Evolutionary conservation across 2,888 invertebrate species (phyloP), one percentile per base, ranked within the genome.

Genomic region (Oxytorus armatus): DNA sequence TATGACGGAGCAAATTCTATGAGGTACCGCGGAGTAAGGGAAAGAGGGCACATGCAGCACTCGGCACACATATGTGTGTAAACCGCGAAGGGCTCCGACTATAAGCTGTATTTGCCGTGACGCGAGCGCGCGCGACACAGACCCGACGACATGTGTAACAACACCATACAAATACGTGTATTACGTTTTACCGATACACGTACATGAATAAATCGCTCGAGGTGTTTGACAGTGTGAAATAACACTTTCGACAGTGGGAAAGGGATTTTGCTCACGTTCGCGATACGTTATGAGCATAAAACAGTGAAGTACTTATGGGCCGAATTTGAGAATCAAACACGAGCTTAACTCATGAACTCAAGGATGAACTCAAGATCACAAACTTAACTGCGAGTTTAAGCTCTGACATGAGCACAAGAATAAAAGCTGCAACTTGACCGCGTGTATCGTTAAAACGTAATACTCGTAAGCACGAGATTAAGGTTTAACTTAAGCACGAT

Each of bases 31-130:
- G 49, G 39, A 59, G 66, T 49, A 51, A 39, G 36, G 25, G 25
- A 23, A 7, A 72, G 42, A 55, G 47, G n/a, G n/a, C n/a, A n/a
- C n/a, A n/a, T n/a, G n/a, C n/a, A n/a, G 18, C 8, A 16, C 25
- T 14, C 23, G 16, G 44, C 53, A 18, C 53, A 65, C 42, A n/a
- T n/a, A n/a, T n/a, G n/a, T n/a, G 65, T 57, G 69, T 59, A 70
- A 72, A 72, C 65, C 70, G 42, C 59, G n/a, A n/a, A 70, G 49
- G 51, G 33, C 42, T 16, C n/a, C 51, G 55, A 36, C 55, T 75
- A 59, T 75, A 79, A 75, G 75, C 70, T 79, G 75, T 70, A 70
- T 66, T 75, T 70, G 66, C 70, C 51, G 51, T 75, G 79, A 75
- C 68, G 69, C 39, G 33, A 63, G 63, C 75, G 70, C 68, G 69